A percentile compares a stretch with the other conserved stretches of the same genome.
phyloP scores from a whole-genome alignment of 2,888 invertebrate genomes.

The Adelphocoris suturalis region DNA sequence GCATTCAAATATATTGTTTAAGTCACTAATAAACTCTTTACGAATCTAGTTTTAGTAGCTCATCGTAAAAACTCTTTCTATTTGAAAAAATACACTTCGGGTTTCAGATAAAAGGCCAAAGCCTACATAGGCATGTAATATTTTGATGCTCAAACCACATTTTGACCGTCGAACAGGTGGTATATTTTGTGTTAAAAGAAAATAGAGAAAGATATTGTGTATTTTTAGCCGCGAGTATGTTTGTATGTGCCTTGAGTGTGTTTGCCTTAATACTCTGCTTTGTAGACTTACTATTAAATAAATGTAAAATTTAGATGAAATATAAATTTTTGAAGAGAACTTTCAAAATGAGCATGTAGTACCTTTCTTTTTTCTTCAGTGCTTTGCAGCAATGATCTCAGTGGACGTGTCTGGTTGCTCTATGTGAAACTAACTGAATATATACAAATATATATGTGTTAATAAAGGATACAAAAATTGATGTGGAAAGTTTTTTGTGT shows the following conservation, averaged over 20 bases:
- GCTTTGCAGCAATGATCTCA: conserved; percentile 67
- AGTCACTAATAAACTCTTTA: no score
- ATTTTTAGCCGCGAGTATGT: conserved; percentile 47
- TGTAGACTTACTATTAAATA: conserved; percentile 1
- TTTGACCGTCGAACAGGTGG: conserved; percentile 2
- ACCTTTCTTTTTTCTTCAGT: conserved; percentile 28
- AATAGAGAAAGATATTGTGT: conserved; percentile 18
- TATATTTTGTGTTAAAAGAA: conserved; percentile 1
- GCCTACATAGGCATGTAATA: no score
- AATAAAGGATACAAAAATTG: conserved; percentile 9
- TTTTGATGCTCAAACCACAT: conserved; percentile 1
- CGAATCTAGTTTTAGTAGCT: not conserved
- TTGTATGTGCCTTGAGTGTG: conserved; percentile 67
- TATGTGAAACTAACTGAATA: conserved; percentile 58
- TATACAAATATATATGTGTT: conserved; percentile 29
- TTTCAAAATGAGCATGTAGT: conserved; percentile 6
- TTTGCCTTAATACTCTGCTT: conserved; percentile 58
- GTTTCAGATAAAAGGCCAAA: not conserved
- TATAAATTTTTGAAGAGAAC: conserved; percentile 27
- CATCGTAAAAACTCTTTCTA: not conserved
- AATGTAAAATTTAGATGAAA: not conserved
- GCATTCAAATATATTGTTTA: no score
- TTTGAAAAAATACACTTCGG: no score
- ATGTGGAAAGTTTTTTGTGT: not conserved
- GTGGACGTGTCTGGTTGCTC: conserved; percentile 61